phyloP scores from a whole-genome alignment of 2,113 vertebrate species.

The Ammodytes marinus region DNA sequence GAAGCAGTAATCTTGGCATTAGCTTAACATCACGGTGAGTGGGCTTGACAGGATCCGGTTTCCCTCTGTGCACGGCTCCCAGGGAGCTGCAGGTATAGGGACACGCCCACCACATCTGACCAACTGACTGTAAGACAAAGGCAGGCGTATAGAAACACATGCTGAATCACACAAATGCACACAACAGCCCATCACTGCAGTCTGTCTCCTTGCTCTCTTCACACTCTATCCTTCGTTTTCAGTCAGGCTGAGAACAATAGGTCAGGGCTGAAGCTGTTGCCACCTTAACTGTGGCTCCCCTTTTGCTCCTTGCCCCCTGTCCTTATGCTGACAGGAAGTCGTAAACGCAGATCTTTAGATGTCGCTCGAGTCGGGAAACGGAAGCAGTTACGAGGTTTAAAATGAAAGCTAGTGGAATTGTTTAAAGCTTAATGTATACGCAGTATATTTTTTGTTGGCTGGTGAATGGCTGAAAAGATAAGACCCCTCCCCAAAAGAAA shows the following conservation, averaged over 20 bases:
- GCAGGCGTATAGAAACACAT: slow-evolving; percentile 30
- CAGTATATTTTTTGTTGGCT: slow-evolving; percentile 13
- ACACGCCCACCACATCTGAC: slow-evolving; percentile 59
- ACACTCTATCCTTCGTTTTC: slow-evolving; percentile 57
- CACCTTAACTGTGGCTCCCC: slow-evolving; percentile 38
- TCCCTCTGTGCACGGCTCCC: slow-evolving; percentile 23
- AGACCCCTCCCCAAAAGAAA: background rate
- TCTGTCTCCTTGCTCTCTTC: slow-evolving; percentile 29
- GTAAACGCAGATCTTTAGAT: slow-evolving; percentile 69
- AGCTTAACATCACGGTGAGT: slow-evolving; percentile 59
- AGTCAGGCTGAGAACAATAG: slow-evolving; percentile 51
- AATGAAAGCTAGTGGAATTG: slow-evolving; percentile 67
- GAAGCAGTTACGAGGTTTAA: slow-evolving; percentile 61
- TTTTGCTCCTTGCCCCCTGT: slow-evolving; percentile 4
- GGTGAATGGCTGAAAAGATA: slow-evolving; percentile 19
- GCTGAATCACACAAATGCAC: slow-evolving; percentile 15
- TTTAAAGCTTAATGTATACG: slow-evolving; percentile 13
- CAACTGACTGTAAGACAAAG: slow-evolving; percentile 47
- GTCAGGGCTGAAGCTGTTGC: slow-evolving; percentile 33
- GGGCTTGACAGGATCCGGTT: slow-evolving; percentile 62
- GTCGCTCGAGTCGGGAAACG: slow-evolving; percentile 32
- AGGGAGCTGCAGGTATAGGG: slow-evolving; percentile 61
- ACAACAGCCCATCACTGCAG: slow-evolving; percentile 19
- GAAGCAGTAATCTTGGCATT: slow-evolving; percentile 71
- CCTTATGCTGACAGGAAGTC: slow-evolving; percentile 55